These are phyloP conservation scores for Diplodus puntazzo DNA, from an alignment of 2,797 vertebrate species.

Conservation along the genomic window DNA sequence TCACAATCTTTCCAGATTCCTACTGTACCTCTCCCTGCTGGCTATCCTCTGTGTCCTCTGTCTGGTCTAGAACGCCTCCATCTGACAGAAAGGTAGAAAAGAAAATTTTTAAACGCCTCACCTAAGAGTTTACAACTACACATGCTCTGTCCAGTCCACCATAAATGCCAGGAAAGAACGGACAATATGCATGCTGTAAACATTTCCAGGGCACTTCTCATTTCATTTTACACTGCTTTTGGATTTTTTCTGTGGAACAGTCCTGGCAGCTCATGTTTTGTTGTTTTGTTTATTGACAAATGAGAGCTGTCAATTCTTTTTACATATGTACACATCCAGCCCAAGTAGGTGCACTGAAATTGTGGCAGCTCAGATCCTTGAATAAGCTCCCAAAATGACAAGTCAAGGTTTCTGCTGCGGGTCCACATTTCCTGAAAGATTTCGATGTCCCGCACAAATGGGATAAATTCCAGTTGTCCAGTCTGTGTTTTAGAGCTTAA, in stretches of 20 bases:
- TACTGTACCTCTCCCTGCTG: constrained; percentile 64
- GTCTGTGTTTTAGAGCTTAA: too few relatives aligned
- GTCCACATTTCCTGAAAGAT: too few relatives aligned
- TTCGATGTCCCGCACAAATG: too few relatives aligned
- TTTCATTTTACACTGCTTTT: not conserved
- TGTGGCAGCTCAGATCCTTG: not conserved
- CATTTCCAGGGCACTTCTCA: not conserved
- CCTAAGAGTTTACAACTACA: not conserved
- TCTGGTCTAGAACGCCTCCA: constrained; percentile 52
- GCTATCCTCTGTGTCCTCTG: constrained; percentile 73
- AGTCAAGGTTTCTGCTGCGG: not conserved
- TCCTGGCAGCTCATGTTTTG: not conserved
- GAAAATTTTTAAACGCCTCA: not conserved
- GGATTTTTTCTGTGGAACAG: not conserved
- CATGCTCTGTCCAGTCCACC: too few relatives aligned
- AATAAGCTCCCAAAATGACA: not conserved
- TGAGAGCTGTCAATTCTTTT: not conserved
- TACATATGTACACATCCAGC: not conserved
- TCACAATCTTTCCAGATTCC: not conserved
- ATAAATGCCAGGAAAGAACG: not conserved
- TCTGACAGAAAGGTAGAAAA: constrained; percentile 53
- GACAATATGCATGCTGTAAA: not conserved
- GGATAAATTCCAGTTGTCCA: too few relatives aligned
- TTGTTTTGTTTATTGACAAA: not conserved
- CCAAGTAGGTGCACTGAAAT: not conserved